Conservation (phyloP, 1,140 invertebrate genomes). For the Thalassaphorura encarpata region DNA sequence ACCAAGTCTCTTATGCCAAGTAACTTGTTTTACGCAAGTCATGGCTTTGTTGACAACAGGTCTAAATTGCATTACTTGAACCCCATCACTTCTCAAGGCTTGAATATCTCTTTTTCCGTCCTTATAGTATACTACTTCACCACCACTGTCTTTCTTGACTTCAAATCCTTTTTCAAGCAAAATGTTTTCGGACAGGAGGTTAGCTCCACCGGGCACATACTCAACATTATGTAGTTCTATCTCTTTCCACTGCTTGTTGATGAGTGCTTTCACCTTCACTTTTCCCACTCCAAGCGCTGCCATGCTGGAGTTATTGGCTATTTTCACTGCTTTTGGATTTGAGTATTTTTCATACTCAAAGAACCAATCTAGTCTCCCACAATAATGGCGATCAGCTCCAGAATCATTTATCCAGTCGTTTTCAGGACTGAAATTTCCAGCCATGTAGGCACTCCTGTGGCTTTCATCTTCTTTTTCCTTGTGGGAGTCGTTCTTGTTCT, state of each 20-base stretch:
- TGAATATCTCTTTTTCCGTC: background rate
- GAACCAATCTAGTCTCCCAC: slow-evolving; percentile 18
- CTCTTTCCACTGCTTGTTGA: slow-evolving; percentile 4
- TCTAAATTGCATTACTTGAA: slow-evolving; percentile 4
- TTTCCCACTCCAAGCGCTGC: background rate
- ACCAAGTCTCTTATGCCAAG: background rate
- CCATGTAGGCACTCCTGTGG: background rate
- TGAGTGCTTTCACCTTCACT: slow-evolving; percentile 13
- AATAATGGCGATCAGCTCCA: slow-evolving; percentile 10
- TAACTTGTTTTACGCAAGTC: background rate
- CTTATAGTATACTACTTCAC: background rate
- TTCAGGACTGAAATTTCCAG: background rate
- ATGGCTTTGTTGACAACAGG: background rate
- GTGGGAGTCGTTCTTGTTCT: background rate
- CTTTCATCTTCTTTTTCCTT: background rate
- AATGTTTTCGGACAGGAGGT: slow-evolving; percentile 14
- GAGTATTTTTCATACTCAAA: slow-evolving; percentile 11
- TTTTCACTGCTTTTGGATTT: background rate
- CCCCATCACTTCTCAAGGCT: background rate
- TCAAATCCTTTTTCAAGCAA: slow-evolving; percentile 8
- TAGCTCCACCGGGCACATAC: slow-evolving; percentile 9
- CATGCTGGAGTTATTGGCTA: background rate
- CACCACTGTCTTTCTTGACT: background rate
- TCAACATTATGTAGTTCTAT: slow-evolving; percentile 10
- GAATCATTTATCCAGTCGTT: slow-evolving; percentile 18